Evolutionary conservation across 2,797 vertebrate genomes (phyloP), one percentile per base, ranked within the genome.

Genomic region (Acanthiza pusilla): DNA sequence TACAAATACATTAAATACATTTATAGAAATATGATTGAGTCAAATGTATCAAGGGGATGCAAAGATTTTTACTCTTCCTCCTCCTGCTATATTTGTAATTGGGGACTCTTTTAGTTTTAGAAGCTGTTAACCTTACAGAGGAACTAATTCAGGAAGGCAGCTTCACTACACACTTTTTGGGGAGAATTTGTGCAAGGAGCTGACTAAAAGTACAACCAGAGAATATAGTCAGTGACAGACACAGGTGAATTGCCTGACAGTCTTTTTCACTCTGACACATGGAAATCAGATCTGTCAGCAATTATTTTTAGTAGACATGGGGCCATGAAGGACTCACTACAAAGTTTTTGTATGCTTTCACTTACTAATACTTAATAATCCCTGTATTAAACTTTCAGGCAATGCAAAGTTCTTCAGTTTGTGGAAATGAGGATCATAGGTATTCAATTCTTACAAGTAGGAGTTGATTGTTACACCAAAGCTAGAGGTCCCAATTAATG

Each of bases 391-490:
- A 73, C 45, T 79, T 65, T 42, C 21, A 75, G 51, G 51, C 0
- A 0, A 84, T 51, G 68, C 40, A 63, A 68, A 87, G 30, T 89
- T 66, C 58, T 71, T 76, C 47, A 81, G 9, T 80, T 45, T 81
- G 45, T 62, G 66, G 60, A 94, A 86, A 73, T 22, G 45, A 68
- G 57, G 47, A 50, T 34, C 30, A 10, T 34, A 65, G 5, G 9
- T 36, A 74, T 45, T 67, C 34, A 86, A 73, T 76, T 89, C 76
- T 53, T 75, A 50, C 60, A 88, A 75, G 74, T 27, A 79, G 83
- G 81, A 92, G 89, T 47, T 88, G 67, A 45, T 50, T 83, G 36
- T 60, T 84, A 60, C 51, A 86, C 72, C 51, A 84, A 88, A 95
- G 85, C 26, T 78, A 80, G 57, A 82, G 26, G 51, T 92, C 76